Evolutionary conservation across 2,113 vertebrate species (phyloP), one percentile per base, ranked within the genome.

Genomic region (Rhinichthys klamathensis): DNA sequence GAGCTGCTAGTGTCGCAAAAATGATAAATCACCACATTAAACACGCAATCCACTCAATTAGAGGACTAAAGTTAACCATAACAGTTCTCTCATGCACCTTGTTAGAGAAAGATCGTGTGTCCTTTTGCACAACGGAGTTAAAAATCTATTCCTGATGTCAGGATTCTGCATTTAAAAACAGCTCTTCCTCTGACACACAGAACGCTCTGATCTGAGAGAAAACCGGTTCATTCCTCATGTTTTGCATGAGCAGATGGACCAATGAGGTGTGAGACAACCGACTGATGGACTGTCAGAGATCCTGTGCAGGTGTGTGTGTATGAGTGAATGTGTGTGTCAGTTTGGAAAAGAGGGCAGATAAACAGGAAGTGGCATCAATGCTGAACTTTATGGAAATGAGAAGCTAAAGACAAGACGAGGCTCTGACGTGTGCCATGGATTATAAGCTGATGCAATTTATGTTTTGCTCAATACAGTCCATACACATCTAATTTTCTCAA

Each of bases 301-400:
- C n/a, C 32, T 70, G 32, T 5, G 3, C 35, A 41, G 18, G 32
- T 70, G 18, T 38, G 18, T 23, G 32, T 38, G 65, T 38, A 12
- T 35, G 65, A 6, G 61, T n/a, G 56, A 10, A 23, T n/a, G 60
- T 63, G 27, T 67, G 13, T 72, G 35, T 70, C 67, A 69, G 69
- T 44, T 44, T 72, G 21, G 18, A 46, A 38, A 5, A 46, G 23
- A 73, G 35, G 38, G 41, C 38, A 13, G 70, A 25, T 73, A 73
- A 46, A 73, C 38, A 73, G 2, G 11, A 46, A n/a, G 38, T 12
- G n/a, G 21, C 70, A 73, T 72, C 38, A 44, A 41, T 72, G 21
- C 21, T 72, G 38, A 72, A 72, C 38, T n/a, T n/a, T 41, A 73
- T 73, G 69, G 21, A 73, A 73, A 73, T 73, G 70, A 73, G 11